phyloP scores from a whole-genome alignment of 2,113 vertebrate genomes.

The Petromus typicus region DNA sequence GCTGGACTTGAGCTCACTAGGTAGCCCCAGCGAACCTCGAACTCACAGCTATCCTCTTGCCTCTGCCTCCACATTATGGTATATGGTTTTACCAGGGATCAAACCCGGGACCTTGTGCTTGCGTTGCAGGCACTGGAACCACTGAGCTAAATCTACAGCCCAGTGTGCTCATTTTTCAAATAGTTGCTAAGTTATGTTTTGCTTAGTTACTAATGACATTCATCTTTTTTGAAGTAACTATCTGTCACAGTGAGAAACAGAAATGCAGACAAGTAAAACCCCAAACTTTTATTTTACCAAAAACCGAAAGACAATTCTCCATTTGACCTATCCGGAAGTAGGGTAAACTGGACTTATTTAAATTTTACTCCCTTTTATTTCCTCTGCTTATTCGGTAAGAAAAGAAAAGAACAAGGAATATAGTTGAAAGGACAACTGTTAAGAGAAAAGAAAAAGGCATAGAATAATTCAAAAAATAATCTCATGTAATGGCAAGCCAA shows the following conservation, averaged over 20 bases:
- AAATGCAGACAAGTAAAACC: conserved; percentile 26
- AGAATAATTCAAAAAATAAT: conserved; percentile 62
- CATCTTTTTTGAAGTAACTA: conserved; percentile 39
- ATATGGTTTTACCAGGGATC: no score
- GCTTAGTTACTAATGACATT: conserved; percentile 30
- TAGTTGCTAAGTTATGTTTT: conserved; percentile 22
- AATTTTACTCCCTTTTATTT: conserved; percentile 54
- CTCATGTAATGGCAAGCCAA: conserved; percentile 47
- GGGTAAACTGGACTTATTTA: conserved; percentile 19
- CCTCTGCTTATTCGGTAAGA: conserved; percentile 47
- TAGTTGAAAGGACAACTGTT: conserved; percentile 33
- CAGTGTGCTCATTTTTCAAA: conserved; percentile 37
- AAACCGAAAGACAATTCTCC: conserved; percentile 35
- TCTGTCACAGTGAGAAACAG: conserved; percentile 18
- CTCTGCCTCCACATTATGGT: no score
- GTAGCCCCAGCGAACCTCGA: no score
- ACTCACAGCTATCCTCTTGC: no score
- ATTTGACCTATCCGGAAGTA: conserved; percentile 16
- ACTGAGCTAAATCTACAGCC: no score
- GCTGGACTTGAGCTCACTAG: no score
- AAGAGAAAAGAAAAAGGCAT: background rate
- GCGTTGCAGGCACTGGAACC: no score
- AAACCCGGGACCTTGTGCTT: no score
- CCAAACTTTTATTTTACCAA: conserved; percentile 52
- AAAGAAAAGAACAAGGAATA: conserved; percentile 1